These are phyloP conservation scores for Dreissena polymorpha DNA, from an alignment of 1,140 invertebrate genomes.

Conservation along the genomic window DNA sequence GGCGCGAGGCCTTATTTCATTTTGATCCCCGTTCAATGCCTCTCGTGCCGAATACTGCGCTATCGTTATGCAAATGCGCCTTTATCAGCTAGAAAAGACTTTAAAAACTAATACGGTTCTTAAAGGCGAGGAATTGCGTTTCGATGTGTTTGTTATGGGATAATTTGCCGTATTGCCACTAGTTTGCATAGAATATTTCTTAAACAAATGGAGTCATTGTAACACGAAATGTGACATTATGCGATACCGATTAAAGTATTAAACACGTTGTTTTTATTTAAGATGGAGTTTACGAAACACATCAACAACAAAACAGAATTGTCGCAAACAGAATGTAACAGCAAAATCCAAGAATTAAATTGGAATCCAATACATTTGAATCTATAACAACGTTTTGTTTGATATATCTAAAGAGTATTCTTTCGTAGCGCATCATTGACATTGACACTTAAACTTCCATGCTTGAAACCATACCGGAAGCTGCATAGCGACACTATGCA, in stretches of 20 bases:
- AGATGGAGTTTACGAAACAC: background rate
- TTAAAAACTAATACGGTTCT: constrained; percentile 47
- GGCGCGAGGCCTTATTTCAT: constrained; percentile 37
- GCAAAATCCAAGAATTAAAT: no score
- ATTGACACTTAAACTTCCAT: no score
- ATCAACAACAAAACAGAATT: background rate
- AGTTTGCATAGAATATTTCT: background rate
- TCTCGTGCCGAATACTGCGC: constrained; percentile 25
- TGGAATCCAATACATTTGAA: no score
- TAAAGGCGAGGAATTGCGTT: background rate
- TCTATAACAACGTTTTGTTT: no score
- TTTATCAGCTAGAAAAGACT: constrained; percentile 38
- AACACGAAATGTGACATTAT: background rate
- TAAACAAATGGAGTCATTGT: background rate
- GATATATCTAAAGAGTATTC: no score
- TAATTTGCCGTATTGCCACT: background rate
- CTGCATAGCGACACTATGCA: no score
- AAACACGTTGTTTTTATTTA: background rate
- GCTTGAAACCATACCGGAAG: no score
- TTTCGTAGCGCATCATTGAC: no score
- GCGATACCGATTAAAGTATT: background rate
- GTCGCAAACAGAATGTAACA: no score
- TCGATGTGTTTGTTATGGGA: constrained; percentile 15
- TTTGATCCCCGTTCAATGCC: constrained; percentile 49
- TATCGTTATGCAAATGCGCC: constrained; percentile 51